Base-by-base conservation (phyloP, 2,113 vertebrate genomes). In the Podarcis raffonei region DNA sequence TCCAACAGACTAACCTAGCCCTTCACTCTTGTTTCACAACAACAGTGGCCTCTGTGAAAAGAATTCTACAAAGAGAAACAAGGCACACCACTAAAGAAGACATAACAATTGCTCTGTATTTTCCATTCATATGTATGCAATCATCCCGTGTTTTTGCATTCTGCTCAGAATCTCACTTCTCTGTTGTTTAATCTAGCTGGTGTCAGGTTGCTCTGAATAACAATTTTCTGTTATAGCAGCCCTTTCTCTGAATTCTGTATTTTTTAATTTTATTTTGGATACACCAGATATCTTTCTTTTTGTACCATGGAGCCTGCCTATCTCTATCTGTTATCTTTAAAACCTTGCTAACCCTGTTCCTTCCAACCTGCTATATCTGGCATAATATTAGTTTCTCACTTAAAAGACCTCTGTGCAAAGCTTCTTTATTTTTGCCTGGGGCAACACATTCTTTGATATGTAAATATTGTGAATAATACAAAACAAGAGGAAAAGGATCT, bases 391-490 rank as follows among this genome's bases (percentile, higher is more conserved):
- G 91, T 87, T 80, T 91, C 32, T 48, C n/a, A 2, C 42, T 77
- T 82, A 66, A 74, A 90, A 90, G 78, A 77, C 6, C 4, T 89
- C 57, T 86, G 0, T 87, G 39, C 9, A 68, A 48, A 39, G 13
- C 72, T 2, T 84, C 66, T 82, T 62, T 2, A 27, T 74, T 81
- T 93, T 91, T 86, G 77, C 86, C 74, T 87, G 4, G 23, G 42
- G 59, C 66, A 78, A 81, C 84, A 89, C 13, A 81, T 91, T 87
- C 83, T 91, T 84, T 90, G 83, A 89, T 89, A 88, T 32, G 23
- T 80, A 90, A 89, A 92, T 91, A 81, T 15, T 87, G 57, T 93
- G 87, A 89, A 92, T 92, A 90, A 91, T 87, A 69, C 16, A 91
- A 85, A 94, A 89, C 48, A 65, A 89, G 57, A 37, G 35, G 77